These are phyloP conservation scores for Manis javanica DNA, from an alignment of 2,797 vertebrate species.

Conservation along the genomic window DNA sequence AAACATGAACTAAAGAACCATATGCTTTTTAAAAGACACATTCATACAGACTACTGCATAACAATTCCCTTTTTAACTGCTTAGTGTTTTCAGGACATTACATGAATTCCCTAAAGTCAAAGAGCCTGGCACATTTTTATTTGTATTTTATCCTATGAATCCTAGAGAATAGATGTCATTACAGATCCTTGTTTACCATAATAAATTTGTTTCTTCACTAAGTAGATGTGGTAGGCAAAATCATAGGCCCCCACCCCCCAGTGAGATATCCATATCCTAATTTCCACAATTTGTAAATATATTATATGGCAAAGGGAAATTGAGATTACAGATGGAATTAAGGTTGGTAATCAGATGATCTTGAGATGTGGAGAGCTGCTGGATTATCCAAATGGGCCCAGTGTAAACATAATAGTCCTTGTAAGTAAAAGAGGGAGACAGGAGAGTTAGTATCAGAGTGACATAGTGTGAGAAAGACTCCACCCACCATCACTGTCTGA, in stretches of 20 bases:
- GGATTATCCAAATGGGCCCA: not conserved
- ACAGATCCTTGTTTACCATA: not conserved
- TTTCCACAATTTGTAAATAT: not conserved
- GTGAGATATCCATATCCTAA: not conserved
- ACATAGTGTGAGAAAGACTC: not conserved
- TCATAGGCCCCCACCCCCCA: not conserved
- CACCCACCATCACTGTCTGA: not conserved
- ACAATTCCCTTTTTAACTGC: not conserved
- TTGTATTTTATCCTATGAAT: slow-evolving; percentile 29
- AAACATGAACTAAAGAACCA: slow-evolving; percentile 23
- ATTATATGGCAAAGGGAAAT: not conserved
- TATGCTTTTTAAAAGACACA: slow-evolving; percentile 19
- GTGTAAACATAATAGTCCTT: not conserved
- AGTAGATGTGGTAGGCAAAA: not conserved
- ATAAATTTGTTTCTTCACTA: not conserved
- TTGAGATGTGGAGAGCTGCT: not conserved
- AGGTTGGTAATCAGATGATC: not conserved
- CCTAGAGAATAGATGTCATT: not conserved
- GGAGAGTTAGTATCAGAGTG: not conserved
- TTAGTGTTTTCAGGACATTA: slow-evolving; percentile 22
- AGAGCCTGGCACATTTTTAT: not conserved
- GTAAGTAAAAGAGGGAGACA: not conserved
- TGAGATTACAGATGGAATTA: not conserved
- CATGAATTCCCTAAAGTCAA: not conserved
- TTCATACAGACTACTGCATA: not conserved